Evolutionary conservation across 2,888 invertebrate species (phyloP).

Genomic region (Hyalella azteca): DNA sequence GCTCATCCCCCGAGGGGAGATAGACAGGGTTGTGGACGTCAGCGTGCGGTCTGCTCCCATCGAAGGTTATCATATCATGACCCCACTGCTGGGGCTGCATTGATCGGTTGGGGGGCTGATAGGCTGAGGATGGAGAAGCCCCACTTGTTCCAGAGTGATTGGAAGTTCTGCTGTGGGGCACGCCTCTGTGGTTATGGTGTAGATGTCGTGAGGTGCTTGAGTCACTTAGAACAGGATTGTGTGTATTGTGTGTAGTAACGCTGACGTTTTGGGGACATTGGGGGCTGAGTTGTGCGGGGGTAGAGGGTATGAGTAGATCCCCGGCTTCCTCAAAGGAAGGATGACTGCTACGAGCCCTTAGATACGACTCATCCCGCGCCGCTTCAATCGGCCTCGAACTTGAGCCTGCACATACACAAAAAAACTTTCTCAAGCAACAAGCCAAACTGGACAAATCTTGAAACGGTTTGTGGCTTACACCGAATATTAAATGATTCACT

Average conservation of each 20-base stretch:
- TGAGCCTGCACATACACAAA: no score
- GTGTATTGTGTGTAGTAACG: no score
- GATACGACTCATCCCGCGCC: neutral
- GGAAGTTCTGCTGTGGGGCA: constrained; percentile 39
- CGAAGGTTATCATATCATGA: no score
- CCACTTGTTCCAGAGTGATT: neutral
- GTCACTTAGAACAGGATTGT: no score
- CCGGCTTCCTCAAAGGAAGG: neutral
- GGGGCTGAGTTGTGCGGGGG: neutral
- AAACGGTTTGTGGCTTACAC: no score
- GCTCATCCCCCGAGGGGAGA: constrained; percentile 38
- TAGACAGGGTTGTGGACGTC: constrained; percentile 56
- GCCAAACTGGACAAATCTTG: no score
- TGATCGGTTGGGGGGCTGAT: no score
- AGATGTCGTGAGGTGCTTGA: neutral
- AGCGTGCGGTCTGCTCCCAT: constrained; percentile 42
- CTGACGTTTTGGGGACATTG: neutral
- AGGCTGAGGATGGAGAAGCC: no score
- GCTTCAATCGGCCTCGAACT: neutral
- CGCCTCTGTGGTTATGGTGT: neutral
- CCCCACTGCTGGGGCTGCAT: no score
- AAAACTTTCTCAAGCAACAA: no score
- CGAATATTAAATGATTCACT: no score
- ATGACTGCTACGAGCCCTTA: neutral
- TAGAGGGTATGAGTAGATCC: neutral